Percentiles rank a stretch among this genome's conserved stretches.
phyloP scores from a whole-genome alignment of 2,797 vertebrate genomes.

The Rhinatrema bivittatum region DNA sequence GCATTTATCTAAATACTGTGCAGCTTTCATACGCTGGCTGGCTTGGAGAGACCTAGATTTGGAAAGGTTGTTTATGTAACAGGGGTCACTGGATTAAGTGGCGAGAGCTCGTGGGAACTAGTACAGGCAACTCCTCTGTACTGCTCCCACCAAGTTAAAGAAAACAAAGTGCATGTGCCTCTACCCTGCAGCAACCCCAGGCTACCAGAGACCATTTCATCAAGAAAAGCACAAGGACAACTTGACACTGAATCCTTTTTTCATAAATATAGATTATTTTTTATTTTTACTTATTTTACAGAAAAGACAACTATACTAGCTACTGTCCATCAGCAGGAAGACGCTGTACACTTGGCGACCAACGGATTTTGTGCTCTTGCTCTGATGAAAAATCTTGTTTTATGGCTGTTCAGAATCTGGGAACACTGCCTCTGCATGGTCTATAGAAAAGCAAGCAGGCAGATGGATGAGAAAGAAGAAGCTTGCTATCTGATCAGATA shows the following conservation, averaged over 20 bases:
- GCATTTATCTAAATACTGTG: neutral
- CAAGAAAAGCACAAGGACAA: conserved; percentile 27
- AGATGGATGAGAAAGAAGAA: no score
- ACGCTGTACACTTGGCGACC: no score
- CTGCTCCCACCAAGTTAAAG: conserved; percentile 47
- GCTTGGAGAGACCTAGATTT: conserved; percentile 21
- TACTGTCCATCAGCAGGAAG: no score
- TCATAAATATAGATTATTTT: no score
- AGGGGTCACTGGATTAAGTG: conserved; percentile 43
- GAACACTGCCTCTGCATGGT: no score
- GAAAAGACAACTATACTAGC: no score
- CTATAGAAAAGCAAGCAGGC: no score
- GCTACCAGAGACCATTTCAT: conserved; percentile 28
- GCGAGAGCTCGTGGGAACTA: conserved; percentile 54
- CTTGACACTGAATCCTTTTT: conserved; percentile 24
- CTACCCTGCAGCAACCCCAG: conserved; percentile 39
- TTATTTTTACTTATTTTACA: no score
- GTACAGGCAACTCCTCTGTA: conserved; percentile 29
- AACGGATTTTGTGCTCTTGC: no score
- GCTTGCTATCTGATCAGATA: no score
- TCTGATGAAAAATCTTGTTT: no score
- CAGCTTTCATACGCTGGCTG: neutral
- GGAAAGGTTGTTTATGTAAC: conserved; percentile 38
- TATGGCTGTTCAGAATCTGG: no score
- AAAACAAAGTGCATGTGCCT: conserved; percentile 34